Percentiles rank a stretch among this genome's conserved stretches.
phyloP scores from a whole-genome alignment of 2,888 invertebrate genomes.

The Melanargia galathea region DNA sequence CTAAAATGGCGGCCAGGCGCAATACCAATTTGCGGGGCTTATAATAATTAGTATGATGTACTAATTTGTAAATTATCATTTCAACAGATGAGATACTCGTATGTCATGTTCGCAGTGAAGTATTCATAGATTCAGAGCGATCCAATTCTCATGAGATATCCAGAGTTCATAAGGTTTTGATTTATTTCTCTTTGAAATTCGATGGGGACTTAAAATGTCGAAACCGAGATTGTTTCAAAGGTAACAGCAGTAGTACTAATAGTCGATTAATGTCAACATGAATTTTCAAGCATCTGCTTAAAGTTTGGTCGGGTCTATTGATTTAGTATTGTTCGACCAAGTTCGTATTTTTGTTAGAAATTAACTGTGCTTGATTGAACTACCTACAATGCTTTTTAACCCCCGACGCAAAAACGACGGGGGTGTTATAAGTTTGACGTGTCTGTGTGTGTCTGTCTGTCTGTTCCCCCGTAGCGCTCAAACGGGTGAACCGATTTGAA shows the following conservation, averaged over 20 bases:
- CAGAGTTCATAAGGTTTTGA: neutral
- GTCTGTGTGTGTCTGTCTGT: too few species aligned
- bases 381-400: too few species aligned
- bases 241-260: neutral
- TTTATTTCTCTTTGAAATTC: neutral
- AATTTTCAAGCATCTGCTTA: conserved; percentile 4
- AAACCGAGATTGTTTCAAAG: neutral
- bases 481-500: too few species aligned
- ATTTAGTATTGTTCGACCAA: conserved; percentile 4
- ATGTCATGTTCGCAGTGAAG: neutral
- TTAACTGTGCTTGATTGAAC: neutral
- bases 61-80: too few species aligned
- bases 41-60: too few species aligned
- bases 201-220: neutral
- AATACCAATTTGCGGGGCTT: too few species aligned
- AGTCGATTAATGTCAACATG: neutral
- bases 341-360: conserved; percentile 13
- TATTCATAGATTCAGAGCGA: neutral
- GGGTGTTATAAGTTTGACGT: too few species aligned
- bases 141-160: conserved; percentile 1
- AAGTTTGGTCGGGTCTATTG: conserved; percentile 10
- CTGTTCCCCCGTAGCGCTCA: too few species aligned
- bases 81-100: too few species aligned
- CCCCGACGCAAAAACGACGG: too few species aligned
- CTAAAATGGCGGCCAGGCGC: too few species aligned